Conservation (phyloP, 2,113 vertebrate species). For the Sinocyclocheilus rhinocerous region DNA sequence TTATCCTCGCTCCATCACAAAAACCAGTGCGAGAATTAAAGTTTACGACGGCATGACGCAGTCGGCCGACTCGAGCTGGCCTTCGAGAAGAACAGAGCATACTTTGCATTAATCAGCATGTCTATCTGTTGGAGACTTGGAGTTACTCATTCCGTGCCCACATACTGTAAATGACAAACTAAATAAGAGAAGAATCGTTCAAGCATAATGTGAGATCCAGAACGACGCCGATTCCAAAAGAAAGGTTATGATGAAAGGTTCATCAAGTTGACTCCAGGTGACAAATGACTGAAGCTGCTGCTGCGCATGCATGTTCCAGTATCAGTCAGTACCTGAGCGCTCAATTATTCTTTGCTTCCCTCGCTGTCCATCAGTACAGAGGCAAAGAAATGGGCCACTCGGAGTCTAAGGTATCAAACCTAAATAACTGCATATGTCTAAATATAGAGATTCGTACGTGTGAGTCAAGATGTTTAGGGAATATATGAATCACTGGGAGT, state of each 20-base stretch:
- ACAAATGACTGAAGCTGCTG: too few species aligned
- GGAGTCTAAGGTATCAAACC: neutral
- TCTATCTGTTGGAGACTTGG: neutral
- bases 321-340: neutral
- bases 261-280: too few species aligned
- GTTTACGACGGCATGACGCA: conserved; percentile 18
- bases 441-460: neutral
- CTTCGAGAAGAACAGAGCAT: conserved; percentile 40
- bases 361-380: neutral
- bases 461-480: conserved; percentile 11
- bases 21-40: conserved; percentile 24
- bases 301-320: neutral
- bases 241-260: neutral
- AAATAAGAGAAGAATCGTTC: neutral
- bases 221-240: neutral
- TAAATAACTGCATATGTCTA: neutral
- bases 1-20: conserved; percentile 33
- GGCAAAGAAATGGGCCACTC: neutral
- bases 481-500: neutral
- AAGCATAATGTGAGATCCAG: neutral
- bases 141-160: conserved; percentile 45
- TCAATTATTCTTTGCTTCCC: neutral
- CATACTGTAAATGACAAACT: conserved; percentile 7
- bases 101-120: conserved; percentile 30
- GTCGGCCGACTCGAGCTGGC: conserved; percentile 37